Base-by-base conservation (phyloP, 2,113 vertebrate genomes). In the Mustela lutreola region DNA sequence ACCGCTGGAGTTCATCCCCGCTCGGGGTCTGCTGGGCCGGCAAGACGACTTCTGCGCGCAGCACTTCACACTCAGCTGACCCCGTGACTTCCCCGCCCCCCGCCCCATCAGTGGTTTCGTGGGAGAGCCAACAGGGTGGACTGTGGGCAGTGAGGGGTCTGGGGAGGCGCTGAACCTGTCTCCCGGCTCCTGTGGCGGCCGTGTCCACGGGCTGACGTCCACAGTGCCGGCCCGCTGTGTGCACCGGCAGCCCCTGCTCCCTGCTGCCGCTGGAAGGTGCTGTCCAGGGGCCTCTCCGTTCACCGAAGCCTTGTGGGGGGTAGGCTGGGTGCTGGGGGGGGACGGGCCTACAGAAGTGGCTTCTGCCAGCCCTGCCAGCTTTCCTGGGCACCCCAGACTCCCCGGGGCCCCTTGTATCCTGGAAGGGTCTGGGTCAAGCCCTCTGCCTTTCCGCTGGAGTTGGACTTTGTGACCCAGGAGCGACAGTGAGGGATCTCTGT, bases 1-100 rank as follows among this genome's bases (percentile, higher is more conserved):
- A 28, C 99, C 99, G 0, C 97, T 99, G 98, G 99, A 99, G 98
- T 99, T 99, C 95, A 98, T 99, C 89, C 98, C 96, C 0, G 98
- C 99, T 0, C 98, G 94, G 21, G 99, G 99, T 50, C 98, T 99
- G 71, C 98, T 99, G 50, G 99, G 99, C 94, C 99, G 98, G 90
- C 98, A 96, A 0, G 98, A 98, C 0, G 98, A 99, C 21, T 97
- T 99, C 90, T 98, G 99, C 14, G 98, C 98, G 16, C 98, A 99
- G n/a, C 98, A 99, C 97, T 99, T 99, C 96, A 97, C 98, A 3
- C 98, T 99, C 82, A 98, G 98, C 78, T 99, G 98, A 99, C 45
- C 42, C 70, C 0, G 42, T 0, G 16, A 0, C 7, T 12, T 58
- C 0, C 6, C 22, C 7, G 0, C 1, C 19, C 63, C 26, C 11